Conservation (phyloP, 2,113 vertebrate genomes). For the Mystacornis crossleyi region DNA sequence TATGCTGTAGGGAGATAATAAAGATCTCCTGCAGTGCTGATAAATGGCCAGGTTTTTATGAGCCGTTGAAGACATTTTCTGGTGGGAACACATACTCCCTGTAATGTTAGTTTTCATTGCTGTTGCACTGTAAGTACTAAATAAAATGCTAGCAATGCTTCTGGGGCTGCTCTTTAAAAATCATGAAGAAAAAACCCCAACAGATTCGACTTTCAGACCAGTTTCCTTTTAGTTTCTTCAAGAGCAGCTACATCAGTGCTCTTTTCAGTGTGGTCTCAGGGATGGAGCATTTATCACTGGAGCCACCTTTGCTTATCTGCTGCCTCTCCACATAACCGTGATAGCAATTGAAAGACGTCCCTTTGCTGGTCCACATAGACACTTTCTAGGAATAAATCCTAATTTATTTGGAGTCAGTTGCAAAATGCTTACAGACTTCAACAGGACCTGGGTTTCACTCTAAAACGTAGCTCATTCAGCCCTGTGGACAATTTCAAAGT, state of each 20-base stretch:
- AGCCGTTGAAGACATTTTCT: constrained; percentile 37
- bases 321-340: background rate
- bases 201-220: background rate
- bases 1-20: constrained; percentile 62
- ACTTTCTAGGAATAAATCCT: background rate
- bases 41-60: constrained; percentile 51
- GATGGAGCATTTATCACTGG: background rate
- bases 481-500: background rate
- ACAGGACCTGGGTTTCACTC: background rate
- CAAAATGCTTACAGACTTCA: background rate
- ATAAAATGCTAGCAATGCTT: constrained; percentile 21
- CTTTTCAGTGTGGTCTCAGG: background rate
- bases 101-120: constrained; percentile 46
- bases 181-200: background rate
- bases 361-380: background rate
- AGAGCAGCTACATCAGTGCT: background rate
- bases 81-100: constrained; percentile 39
- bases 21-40: constrained; percentile 60
- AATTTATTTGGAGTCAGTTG: background rate
- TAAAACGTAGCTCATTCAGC: background rate
- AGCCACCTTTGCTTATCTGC: background rate
- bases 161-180: constrained; percentile 27
- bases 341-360: background rate
- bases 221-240: background rate
- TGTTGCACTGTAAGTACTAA: constrained; percentile 8